Percentiles rank a stretch among this genome's conserved stretches.
phyloP scores from a whole-genome alignment of 2,797 vertebrate species.

The Myiotriccus ornatus region DNA sequence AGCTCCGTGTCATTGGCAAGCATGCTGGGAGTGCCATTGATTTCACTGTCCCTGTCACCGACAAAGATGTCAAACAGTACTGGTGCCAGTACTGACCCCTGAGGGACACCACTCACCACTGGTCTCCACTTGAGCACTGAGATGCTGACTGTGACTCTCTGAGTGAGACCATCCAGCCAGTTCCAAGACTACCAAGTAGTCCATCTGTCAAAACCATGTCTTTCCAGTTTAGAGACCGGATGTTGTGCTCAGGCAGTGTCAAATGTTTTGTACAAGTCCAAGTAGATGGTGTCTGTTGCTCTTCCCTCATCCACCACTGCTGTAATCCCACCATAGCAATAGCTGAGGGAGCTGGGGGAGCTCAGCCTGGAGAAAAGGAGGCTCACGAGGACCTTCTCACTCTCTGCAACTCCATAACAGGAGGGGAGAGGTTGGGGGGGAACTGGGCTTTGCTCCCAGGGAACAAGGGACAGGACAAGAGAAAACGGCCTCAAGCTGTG shows the following conservation, averaged over 20 bases:
- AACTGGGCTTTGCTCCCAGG: accelerated
- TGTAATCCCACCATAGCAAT: not conserved
- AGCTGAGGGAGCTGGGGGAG: not conserved
- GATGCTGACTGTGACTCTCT: not conserved
- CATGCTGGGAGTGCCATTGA: not conserved
- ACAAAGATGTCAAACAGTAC: not conserved
- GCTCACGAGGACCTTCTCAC: not conserved
- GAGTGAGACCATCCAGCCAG: not conserved
- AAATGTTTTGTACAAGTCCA: not conserved
- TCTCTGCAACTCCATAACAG: not conserved
- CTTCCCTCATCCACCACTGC: not conserved
- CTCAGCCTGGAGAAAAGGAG: not conserved
- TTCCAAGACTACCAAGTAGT: not conserved
- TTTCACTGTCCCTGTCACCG: not conserved
- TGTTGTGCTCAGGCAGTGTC: not conserved
- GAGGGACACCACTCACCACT: not conserved
- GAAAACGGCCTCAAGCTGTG: not conserved
- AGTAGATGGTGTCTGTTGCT: not conserved
- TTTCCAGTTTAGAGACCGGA: not conserved
- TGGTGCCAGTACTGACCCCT: not conserved
- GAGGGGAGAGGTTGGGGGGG: not conserved
- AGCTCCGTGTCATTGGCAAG: not conserved
- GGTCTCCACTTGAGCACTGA: not conserved
- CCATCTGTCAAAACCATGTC: not conserved
- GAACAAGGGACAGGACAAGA: not conserved